Base-by-base conservation (phyloP, 2,888 invertebrate genomes). In the Spisula subtruncata region DNA sequence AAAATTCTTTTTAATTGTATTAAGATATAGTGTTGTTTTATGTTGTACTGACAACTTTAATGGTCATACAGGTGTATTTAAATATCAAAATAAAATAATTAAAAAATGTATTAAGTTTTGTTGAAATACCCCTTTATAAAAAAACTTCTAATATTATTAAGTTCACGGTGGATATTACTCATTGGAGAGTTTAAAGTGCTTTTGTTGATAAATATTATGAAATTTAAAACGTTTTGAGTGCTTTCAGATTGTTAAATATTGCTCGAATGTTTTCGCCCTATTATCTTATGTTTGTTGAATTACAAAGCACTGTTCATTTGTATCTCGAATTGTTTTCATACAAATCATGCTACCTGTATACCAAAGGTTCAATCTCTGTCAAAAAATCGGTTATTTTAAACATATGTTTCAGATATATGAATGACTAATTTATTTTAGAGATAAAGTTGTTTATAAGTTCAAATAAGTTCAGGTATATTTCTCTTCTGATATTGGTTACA, bases 151-250 rank as follows among this genome's bases (percentile, higher is more conserved):
- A n/a, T 66, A 16, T 1, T 51, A 12, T 51, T 51, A 51, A 51
- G 51, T 5, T 66, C 60, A 66, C 6, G n/a, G 25, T 12, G 25
- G 25, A 25, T 66, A 66, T 25, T 66, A 66, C 25, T 8, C 60
- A 25, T 25, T 12, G 10, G n/a, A 66, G 25, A 25, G 25, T 66
- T n/a, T 66, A 25, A 25, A 25, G 60, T 66, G 60, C 60, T 60
- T n/a, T 18, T 60, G 60, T 25, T 66, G 60, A 66, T 66, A 66
- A 66, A 25, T 66, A 66, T 66, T n/a, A 66, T 25, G 60, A 66
- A 66, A 25, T 25, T 66, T 66, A 66, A 66, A 66, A 66, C 25
- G 60, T 66, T 25, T 66, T 66, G 60, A 66, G 60, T 66, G 8
- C 8, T 60, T 60, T 66, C 10, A 10, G 60, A 66, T 66, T 25